Evolutionary conservation across 1,140 invertebrate species (phyloP).

Genomic region (Ctenoplectra terminalis): DNA sequence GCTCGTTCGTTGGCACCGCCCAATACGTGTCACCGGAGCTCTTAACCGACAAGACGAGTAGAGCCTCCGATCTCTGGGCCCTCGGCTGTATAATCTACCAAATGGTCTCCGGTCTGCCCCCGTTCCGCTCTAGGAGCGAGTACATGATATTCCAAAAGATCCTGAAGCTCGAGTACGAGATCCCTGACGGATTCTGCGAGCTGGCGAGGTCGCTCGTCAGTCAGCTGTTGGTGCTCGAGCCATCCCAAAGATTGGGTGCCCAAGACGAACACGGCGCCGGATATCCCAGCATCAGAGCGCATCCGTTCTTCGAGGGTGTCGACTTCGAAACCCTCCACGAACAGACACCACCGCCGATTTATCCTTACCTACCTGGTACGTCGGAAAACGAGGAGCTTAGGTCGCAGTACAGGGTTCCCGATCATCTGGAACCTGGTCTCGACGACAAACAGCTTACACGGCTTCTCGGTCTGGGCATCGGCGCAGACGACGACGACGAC

Average conservation of each 20-base stretch:
- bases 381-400: constrained; percentile 88
- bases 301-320: constrained; percentile 93
- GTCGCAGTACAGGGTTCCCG: constrained; percentile 86
- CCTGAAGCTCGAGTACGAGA: constrained; percentile 94
- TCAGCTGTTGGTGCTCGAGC: constrained; percentile 93
- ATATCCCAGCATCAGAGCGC: constrained; percentile 92
- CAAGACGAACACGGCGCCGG: constrained; percentile 87
- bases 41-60: constrained; percentile 91
- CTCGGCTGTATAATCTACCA: constrained; percentile 99
- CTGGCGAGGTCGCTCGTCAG: constrained; percentile 94
- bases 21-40: constrained; percentile 99
- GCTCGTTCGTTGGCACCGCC: constrained; percentile 99
- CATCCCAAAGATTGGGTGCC: constrained; percentile 92
- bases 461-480: constrained; percentile 88
- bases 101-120: constrained; percentile 96
- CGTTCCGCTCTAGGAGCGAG: constrained; percentile 96
- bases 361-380: constrained; percentile 92
- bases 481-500: constrained; percentile 75
- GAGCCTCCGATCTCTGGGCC: constrained; percentile 98
- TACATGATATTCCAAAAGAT: constrained; percentile 99
- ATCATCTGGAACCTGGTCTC: constrained; percentile 92
- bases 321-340: constrained; percentile 92
- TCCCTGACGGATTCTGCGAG: constrained; percentile 94
- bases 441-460: constrained; percentile 91
- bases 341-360: constrained; percentile 91